These are phyloP conservation scores for Ceratoteleas bidentatus DNA, from an alignment of 1,140 invertebrate species.

Conservation along the genomic window DNA sequence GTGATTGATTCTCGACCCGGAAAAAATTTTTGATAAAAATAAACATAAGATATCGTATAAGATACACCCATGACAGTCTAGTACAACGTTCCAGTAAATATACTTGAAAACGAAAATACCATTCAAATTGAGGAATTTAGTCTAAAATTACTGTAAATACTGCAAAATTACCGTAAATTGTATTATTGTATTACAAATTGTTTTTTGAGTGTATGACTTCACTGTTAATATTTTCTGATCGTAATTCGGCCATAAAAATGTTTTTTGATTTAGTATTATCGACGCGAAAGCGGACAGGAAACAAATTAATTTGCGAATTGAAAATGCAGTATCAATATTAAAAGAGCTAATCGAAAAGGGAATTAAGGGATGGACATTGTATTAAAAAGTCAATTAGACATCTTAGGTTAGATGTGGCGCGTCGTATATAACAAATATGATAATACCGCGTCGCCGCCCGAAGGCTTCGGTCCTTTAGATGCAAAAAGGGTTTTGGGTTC, in stretches of 20 bases:
- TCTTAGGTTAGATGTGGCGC: constrained; percentile 80
- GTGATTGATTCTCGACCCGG: no score
- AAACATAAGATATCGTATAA: no score
- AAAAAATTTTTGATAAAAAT: constrained; percentile 10
- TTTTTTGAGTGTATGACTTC: constrained; percentile 1
- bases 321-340: constrained; percentile 59
- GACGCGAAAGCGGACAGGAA: constrained; percentile 12
- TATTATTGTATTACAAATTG: no score
- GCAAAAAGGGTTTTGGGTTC: constrained; percentile 71
- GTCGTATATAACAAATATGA: constrained; percentile 82
- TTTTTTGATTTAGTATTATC: constrained; percentile 19
- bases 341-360: constrained; percentile 60
- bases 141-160: neutral
- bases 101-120: no score
- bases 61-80: no score
- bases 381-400: constrained; percentile 82
- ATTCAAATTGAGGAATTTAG: no score
- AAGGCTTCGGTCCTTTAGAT: constrained; percentile 69
- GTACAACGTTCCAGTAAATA: no score
- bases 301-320: constrained; percentile 50
- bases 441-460: constrained; percentile 76
- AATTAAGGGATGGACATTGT: constrained; percentile 70
- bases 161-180: neutral
- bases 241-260: constrained; percentile 14
- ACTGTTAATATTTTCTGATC: neutral